Evolutionary conservation across 2,797 vertebrate genomes (phyloP).

Genomic region (Apogon talboti): DNA sequence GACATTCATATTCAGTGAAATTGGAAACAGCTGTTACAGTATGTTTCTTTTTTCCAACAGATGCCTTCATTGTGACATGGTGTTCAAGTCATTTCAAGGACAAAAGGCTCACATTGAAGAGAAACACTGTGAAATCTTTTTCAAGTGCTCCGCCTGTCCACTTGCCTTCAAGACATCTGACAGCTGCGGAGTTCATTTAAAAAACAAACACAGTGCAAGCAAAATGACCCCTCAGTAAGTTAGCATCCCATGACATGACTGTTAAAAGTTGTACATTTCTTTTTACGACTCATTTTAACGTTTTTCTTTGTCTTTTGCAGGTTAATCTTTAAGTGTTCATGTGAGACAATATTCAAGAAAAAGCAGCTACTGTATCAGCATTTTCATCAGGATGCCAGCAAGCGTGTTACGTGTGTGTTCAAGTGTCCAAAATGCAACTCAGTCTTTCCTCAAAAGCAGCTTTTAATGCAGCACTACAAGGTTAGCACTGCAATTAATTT

Average conservation of each 20-base stretch:
- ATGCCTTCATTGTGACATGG: constrained; percentile 95
- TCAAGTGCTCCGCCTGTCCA: constrained; percentile 94
- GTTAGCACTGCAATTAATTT: constrained; percentile 73
- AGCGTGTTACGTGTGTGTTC: constrained; percentile 89
- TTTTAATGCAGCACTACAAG: constrained; percentile 95
- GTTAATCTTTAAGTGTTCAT: constrained; percentile 96
- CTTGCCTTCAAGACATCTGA: constrained; percentile 94
- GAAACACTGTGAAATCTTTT: constrained; percentile 93
- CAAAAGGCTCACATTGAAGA: constrained; percentile 94
- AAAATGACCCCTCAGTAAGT: constrained; percentile 90
- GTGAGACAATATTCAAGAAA: constrained; percentile 94
- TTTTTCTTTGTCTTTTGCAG: constrained; percentile 73
- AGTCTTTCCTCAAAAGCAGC: constrained; percentile 92
- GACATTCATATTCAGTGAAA: no score
- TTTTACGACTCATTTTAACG: neutral
- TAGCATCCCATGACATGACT: neutral
- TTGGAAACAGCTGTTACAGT: neutral
- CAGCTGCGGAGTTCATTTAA: constrained; percentile 87
- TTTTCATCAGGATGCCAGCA: constrained; percentile 90
- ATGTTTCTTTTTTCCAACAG: constrained; percentile 70
- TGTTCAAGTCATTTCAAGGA: constrained; percentile 90
- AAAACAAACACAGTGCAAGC: constrained; percentile 86
- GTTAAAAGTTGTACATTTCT: neutral
- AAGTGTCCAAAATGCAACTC: constrained; percentile 95
- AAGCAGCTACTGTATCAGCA: constrained; percentile 93